Percentiles rank a stretch among this genome's conserved stretches.
Evolutionary conservation across 37 sponge, comb jelly and placozoan species (phyloP).

Genomic region (Cladorhizidae sp.): DNA sequence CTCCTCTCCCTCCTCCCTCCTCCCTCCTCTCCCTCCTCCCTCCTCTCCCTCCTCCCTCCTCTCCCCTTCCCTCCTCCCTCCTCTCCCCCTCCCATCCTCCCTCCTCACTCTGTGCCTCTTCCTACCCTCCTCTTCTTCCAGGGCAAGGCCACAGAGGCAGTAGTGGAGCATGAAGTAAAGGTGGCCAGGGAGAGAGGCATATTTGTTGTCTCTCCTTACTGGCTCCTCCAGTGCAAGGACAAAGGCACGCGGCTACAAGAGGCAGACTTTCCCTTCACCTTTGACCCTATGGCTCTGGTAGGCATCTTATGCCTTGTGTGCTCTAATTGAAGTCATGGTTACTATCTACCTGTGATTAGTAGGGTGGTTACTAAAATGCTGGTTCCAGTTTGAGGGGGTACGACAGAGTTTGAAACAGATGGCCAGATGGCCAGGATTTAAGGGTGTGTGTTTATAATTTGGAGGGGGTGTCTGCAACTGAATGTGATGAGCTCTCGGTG

Average conservation of each 20-base stretch:
- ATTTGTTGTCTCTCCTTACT: slow-evolving; percentile 77
- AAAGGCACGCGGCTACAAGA: slow-evolving; percentile 42
- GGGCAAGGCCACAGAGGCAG: slow-evolving; percentile 42
- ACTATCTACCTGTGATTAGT: too few relatives aligned
- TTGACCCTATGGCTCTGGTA: slow-evolving; percentile 73
- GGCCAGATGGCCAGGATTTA: too few relatives aligned
- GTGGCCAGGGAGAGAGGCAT: slow-evolving; percentile 52
- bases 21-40: not conserved
- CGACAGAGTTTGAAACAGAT: too few relatives aligned
- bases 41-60: not conserved
- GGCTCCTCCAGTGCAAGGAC: slow-evolving; percentile 54
- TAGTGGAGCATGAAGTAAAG: slow-evolving; percentile 48
- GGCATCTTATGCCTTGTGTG: too few relatives aligned
- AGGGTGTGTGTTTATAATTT: too few relatives aligned
- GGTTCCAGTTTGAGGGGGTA: too few relatives aligned
- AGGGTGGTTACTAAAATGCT: too few relatives aligned
- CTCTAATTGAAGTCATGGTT: too few relatives aligned
- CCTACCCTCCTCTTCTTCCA: not conserved
- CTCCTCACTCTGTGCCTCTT: not conserved
- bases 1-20: too few relatives aligned
- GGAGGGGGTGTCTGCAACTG: too few relatives aligned
- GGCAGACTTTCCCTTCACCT: slow-evolving; percentile 62
- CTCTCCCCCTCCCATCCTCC: slow-evolving; percentile 1
- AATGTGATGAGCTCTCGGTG: too few relatives aligned
- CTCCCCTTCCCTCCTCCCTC: not conserved